Percentiles rank a stretch among this genome's conserved stretches.
Evolutionary conservation across 2,888 invertebrate species (phyloP).

Genomic region (Actias luna): DNA sequence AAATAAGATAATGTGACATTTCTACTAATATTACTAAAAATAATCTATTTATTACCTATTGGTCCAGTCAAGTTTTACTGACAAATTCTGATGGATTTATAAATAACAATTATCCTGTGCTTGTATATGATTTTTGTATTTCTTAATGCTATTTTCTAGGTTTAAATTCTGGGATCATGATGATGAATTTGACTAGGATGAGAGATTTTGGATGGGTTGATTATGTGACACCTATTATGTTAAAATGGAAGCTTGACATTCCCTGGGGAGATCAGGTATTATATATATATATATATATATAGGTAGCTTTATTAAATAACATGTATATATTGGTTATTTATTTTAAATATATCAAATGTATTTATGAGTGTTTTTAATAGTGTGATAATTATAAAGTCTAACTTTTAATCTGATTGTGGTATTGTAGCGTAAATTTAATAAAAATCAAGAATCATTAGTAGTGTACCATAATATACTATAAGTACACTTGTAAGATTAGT

Average conservation of each 20-base stretch:
- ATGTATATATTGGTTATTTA: no score
- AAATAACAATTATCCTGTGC: background rate
- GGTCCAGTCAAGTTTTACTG: background rate
- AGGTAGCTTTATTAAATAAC: no score
- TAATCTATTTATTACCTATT: background rate
- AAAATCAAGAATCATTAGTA: no score
- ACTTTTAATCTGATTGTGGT: no score
- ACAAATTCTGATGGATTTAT: background rate
- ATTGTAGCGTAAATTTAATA: no score
- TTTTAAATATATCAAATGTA: no score
- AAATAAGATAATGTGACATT: background rate
- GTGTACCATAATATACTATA: no score
- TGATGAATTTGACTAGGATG: constrained; percentile 98
- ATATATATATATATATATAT: background rate
- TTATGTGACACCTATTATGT: constrained; percentile 91
- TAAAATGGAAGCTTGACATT: constrained; percentile 91
- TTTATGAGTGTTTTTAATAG: no score
- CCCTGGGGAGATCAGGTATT: constrained; percentile 98
- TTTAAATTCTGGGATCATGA: constrained; percentile 97
- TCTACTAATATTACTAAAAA: background rate
- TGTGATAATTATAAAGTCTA: no score
- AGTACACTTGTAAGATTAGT: no score
- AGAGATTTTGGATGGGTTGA: constrained; percentile 92
- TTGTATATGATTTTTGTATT: background rate
- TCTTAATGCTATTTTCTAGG: constrained; percentile 76